Evolutionary conservation across 2,113 vertebrate genomes (phyloP), one percentile per base, ranked within the genome.

Genomic region (Helogale parvula): DNA sequence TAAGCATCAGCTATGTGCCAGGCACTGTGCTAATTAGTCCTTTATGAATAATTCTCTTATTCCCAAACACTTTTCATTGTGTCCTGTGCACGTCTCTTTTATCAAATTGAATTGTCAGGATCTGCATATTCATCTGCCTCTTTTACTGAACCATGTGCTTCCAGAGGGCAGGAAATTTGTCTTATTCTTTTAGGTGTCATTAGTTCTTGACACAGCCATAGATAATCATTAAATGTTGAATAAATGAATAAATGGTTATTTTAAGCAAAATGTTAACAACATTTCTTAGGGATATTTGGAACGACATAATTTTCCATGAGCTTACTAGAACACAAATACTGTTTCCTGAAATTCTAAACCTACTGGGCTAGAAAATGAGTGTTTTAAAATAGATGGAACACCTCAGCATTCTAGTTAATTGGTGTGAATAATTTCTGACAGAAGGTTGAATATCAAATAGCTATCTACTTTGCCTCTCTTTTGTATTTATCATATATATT

Each of bases 301-400:
- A 90, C 50, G 88, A 57, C 13, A 87, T 72, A 83, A 66, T 88
- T 95, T 97, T 98, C 33, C 35, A 72, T 72, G 66, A 54, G n/a
- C 25, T 94, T 82, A 38, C 38, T 85, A 91, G 65, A 94, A 95
- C 35, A 80, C 31, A 96, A 91, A 45, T 35, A 79, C 29, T 57
- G 14, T 66, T 97, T 93, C 79, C 47, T 93, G 86, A 97, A 91
- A 87, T 95, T 79, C 54, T 87, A 84, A 97, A 74, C 72, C 92
- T 94, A 87, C 89, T 92, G 79, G 71, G 76, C 21, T 83, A 94
- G 95, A 94, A 98, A 93, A 97, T 94, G 84, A 96, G 31, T 96
- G 82, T 94, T 97, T 97, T 80, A 89, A 96, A 97, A 96, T 92
- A 96, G 93, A 89, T 72, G 63, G 79, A 71, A 93, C 66, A 93